Evolutionary conservation across 2,797 vertebrate genomes (phyloP).

Genomic region (Trachops cirrhosus): DNA sequence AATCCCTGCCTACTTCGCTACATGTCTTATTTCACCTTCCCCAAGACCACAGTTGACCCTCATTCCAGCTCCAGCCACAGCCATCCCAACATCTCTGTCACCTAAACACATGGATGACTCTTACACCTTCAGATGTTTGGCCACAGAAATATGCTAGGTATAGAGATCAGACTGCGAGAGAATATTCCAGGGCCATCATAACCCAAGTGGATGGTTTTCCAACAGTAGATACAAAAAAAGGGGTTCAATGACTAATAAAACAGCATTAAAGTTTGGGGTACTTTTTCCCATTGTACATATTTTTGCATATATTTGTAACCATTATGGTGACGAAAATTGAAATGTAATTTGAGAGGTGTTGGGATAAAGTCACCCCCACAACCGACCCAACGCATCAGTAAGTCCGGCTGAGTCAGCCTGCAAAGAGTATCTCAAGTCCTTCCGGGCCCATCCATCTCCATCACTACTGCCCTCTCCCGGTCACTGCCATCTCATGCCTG

Average conservation of each 20-base stretch:
- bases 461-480: neutral
- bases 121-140: neutral
- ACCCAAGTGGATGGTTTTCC: neutral
- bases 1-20: neutral
- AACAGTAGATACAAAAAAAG: neutral
- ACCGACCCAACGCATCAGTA: neutral
- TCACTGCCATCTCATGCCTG: neutral
- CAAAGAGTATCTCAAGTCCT: neutral
- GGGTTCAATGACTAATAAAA: neutral
- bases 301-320: neutral
- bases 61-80: neutral
- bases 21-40: neutral
- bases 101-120: neutral
- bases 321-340: neutral
- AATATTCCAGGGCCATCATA: neutral
- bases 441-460: neutral
- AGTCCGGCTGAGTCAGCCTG: neutral
- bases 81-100: neutral
- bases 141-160: neutral
- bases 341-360: neutral
- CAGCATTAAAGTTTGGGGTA: neutral
- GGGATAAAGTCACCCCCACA: neutral
- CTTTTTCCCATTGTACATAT: neutral
- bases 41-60: neutral
- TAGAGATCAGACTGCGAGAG: neutral